These are phyloP conservation scores for Bolborhynchus lineola DNA, from an alignment of 2,113 vertebrate genomes.

Conservation along the genomic window DNA sequence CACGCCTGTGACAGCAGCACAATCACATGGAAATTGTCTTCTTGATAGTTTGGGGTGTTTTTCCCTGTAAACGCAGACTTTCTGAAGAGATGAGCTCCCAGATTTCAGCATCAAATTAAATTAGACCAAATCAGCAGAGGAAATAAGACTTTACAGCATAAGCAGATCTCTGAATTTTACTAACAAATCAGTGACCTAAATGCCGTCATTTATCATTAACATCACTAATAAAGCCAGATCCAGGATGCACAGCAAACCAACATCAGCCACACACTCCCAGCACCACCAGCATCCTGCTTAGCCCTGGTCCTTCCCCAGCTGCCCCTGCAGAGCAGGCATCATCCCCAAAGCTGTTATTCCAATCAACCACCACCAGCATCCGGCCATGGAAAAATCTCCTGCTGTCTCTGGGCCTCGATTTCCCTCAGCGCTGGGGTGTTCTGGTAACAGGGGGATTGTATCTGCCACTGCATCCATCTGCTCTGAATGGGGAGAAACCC, in stretches of 20 bases:
- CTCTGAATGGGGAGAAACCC: neutral
- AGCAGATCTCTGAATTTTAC: constrained; percentile 23
- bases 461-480: neutral
- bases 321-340: rapidly evolving
- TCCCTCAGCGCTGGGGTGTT: neutral
- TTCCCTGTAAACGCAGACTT: neutral
- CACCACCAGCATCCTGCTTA: neutral
- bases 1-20: neutral
- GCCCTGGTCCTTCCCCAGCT: neutral
- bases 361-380: neutral
- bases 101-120: constrained; percentile 41
- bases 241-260: neutral
- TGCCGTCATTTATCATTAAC: constrained; percentile 9
- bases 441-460: neutral
- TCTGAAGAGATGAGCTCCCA: neutral
- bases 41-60: neutral
- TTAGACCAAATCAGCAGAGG: constrained; percentile 45
- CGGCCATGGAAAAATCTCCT: rapidly evolving
- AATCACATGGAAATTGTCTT: neutral
- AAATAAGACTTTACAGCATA: constrained; percentile 35
- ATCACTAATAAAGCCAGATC: neutral
- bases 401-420: neutral
- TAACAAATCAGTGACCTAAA: constrained; percentile 18
- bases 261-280: neutral
- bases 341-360: rapidly evolving